Evolutionary conservation across 2,113 vertebrate species (phyloP).

Genomic region (Phyllostomus discolor): DNA sequence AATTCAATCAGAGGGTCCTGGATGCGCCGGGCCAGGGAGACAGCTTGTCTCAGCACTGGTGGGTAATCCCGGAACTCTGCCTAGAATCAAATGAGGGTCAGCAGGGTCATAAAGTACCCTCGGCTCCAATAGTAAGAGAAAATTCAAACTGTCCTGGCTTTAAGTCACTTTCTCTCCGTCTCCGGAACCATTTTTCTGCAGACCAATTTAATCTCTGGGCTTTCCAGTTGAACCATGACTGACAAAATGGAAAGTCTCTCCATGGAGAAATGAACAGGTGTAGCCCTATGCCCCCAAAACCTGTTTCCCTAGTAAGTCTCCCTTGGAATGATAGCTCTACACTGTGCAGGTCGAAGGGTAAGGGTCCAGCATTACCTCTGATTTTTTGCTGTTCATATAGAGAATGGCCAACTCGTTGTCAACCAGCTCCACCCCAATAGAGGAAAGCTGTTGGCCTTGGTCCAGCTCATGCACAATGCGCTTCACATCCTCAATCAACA

Average conservation of each 20-base stretch:
- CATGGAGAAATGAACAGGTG: not conserved
- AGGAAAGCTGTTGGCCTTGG: conserved; percentile 92
- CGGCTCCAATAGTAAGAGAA: not conserved
- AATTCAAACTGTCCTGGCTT: not conserved
- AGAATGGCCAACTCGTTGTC: conserved; percentile 95
- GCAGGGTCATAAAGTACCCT: not conserved
- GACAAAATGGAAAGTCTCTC: not conserved
- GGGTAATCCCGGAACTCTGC: conserved; percentile 95
- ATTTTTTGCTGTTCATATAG: conserved; percentile 99
- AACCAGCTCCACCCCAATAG: conserved; percentile 94
- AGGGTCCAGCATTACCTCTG: conserved; percentile 86
- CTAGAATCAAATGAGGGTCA: conserved; percentile 72
- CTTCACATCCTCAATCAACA: conserved; percentile 98
- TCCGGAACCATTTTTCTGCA: not conserved
- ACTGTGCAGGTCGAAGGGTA: not conserved
- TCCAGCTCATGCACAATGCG: conserved; percentile 94
- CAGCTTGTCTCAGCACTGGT: conserved; percentile 93
- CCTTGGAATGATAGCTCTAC: not conserved
- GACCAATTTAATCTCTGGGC: not conserved
- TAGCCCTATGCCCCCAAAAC: not conserved
- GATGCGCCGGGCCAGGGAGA: conserved; percentile 95
- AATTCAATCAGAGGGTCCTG: conserved; percentile 98
- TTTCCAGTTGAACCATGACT: not conserved
- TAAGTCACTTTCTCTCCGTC: not conserved
- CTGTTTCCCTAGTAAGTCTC: not conserved